These are phyloP conservation scores for Sarcophaga carnaria DNA, from an alignment of 2,888 invertebrate genomes.

Conservation along the genomic window DNA sequence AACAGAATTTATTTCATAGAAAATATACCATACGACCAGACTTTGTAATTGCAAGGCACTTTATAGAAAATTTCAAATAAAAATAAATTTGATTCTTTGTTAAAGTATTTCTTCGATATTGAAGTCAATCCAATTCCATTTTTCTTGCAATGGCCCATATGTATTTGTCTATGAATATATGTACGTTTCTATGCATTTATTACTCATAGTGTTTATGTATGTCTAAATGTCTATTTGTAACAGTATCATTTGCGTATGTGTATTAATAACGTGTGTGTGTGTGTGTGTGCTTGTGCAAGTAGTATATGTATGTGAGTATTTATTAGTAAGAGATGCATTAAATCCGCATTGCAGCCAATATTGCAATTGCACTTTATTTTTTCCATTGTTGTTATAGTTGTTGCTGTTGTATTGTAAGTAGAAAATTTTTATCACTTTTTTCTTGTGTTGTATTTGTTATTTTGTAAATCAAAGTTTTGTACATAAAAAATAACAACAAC, in stretches of 20 bases:
- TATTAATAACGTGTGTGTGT: background rate
- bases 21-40: too few species aligned
- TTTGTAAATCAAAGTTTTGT: slow-evolving; percentile 56
- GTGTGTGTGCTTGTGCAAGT: background rate
- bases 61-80: slow-evolving; percentile 21
- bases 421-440: slow-evolving; percentile 30
- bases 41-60: background rate
- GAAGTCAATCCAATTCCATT: too few species aligned
- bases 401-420: slow-evolving; percentile 41
- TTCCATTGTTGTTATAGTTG: slow-evolving; percentile 22
- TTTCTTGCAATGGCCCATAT: background rate
- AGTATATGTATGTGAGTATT: slow-evolving; percentile 14
- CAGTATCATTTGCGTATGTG: too few species aligned
- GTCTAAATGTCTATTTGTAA: background rate
- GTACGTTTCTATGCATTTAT: slow-evolving; percentile 26
- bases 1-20: too few species aligned
- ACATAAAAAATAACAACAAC: slow-evolving; percentile 2
- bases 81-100: background rate
- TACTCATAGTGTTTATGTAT: slow-evolving; percentile 47
- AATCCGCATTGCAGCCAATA: slow-evolving; percentile 70
- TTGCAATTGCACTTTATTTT: slow-evolving; percentile 68
- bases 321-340: slow-evolving; percentile 67
- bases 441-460: slow-evolving; percentile 9
- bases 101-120: too few species aligned
- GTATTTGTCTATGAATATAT: slow-evolving; percentile 5